phyloP scores from a whole-genome alignment of 2,113 vertebrate species.

The Ctenomys sociabilis region DNA sequence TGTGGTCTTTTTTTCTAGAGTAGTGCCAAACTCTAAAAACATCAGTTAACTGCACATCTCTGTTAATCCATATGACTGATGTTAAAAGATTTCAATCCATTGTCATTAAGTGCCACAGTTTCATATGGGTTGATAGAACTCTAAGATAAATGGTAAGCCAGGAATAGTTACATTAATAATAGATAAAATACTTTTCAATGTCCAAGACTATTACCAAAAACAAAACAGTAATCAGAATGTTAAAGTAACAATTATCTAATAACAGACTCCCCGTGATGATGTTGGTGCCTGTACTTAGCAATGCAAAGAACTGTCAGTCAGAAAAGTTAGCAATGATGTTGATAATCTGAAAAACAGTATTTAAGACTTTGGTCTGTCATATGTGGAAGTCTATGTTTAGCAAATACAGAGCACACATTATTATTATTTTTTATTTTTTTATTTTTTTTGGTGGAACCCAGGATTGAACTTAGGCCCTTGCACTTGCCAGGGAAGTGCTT shows the following conservation, averaged over 20 bases:
- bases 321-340: background rate
- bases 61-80: background rate
- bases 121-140: background rate
- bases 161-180: background rate
- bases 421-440: no score
- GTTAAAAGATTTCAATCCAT: background rate
- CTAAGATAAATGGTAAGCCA: background rate
- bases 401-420: no score
- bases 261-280: background rate
- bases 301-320: background rate
- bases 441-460: no score
- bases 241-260: background rate
- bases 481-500: no score
- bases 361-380: background rate
- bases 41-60: background rate
- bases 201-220: background rate
- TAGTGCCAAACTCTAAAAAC: slow-evolving; percentile 22
- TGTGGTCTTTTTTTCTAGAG: background rate
- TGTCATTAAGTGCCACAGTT: background rate
- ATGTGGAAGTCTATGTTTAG: background rate
- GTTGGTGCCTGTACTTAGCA: background rate
- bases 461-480: no score
- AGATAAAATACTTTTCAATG: background rate
- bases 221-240: background rate
- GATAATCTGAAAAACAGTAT: background rate